These are phyloP conservation scores for Drosophila barbarae DNA, from an alignment of 2,888 invertebrate genomes.

Conservation along the genomic window DNA sequence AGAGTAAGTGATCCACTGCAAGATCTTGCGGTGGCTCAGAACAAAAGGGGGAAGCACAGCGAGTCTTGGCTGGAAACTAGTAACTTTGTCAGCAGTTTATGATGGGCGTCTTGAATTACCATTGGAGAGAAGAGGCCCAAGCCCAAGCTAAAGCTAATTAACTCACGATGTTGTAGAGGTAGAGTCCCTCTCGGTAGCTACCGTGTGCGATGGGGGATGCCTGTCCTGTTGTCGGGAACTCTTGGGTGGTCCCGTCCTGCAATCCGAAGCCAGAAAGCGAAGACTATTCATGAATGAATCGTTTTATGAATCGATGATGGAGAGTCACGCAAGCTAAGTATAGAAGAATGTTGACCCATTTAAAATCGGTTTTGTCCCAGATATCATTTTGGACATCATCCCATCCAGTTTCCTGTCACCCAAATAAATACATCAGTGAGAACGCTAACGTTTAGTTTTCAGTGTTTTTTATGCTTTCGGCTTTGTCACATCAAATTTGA, in stretches of 20 bases:
- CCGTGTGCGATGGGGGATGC: constrained; percentile 19
- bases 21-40: constrained; percentile 52
- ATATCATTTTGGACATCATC: neutral
- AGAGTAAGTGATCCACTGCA: constrained; percentile 40
- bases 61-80: constrained; percentile 10
- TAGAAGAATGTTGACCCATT: constrained; percentile 2
- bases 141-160: constrained; percentile 32
- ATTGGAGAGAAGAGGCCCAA: constrained; percentile 2
- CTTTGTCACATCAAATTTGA: neutral
- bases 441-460: neutral
- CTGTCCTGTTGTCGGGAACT: neutral
- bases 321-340: neutral
- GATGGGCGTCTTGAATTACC: constrained; percentile 63
- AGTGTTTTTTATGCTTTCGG: neutral
- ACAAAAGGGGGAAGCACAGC: constrained; percentile 26
- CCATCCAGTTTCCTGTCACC: neutral
- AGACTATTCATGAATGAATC: constrained; percentile 24
- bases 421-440: neutral
- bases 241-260: constrained; percentile 45
- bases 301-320: constrained; percentile 20
- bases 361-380: neutral
- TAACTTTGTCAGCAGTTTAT: constrained; percentile 67
- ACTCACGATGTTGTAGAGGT: constrained; percentile 14
- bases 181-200: constrained; percentile 24
- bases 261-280: constrained; percentile 6